Percentiles rank a stretch among this genome's conserved stretches.
phyloP scores from a whole-genome alignment of 2,113 vertebrate genomes.

The Buteo buteo region DNA sequence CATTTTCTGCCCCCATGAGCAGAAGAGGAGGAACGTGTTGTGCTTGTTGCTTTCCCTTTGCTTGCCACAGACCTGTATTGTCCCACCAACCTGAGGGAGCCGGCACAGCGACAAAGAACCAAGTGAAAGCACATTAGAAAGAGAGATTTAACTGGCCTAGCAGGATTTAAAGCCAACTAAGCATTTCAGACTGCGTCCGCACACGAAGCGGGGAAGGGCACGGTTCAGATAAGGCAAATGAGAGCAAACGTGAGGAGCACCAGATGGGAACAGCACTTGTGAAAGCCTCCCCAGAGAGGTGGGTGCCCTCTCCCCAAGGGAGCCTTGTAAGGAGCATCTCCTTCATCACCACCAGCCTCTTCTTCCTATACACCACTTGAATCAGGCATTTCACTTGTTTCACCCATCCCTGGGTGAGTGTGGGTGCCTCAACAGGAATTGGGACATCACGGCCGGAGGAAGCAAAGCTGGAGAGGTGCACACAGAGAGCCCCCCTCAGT shows the following conservation, averaged over 20 bases:
- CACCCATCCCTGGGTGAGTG: fast-evolving
- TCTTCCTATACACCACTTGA: background rate
- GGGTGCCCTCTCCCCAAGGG: fast-evolving
- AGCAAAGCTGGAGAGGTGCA: background rate
- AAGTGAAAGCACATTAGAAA: background rate
- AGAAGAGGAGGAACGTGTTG: background rate
- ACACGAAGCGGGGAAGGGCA: background rate
- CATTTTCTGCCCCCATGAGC: background rate
- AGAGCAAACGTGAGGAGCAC: background rate
- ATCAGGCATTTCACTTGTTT: background rate
- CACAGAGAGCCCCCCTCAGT: too few relatives aligned
- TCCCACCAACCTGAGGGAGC: background rate
- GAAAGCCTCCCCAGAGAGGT: background rate
- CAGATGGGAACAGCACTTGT: background rate
- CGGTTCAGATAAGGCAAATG: background rate
- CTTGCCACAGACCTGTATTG: background rate
- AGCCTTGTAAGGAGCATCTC: background rate
- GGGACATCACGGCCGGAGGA: background rate
- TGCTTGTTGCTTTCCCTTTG: background rate
- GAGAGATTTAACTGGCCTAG: background rate
- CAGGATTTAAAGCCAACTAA: constrained; percentile 28
- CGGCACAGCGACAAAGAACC: background rate
- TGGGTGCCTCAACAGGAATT: fast-evolving
- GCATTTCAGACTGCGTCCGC: background rate
- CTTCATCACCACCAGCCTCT: background rate